Base-by-base conservation (phyloP, 2,797 vertebrate species). In the Eulemur albifrons region DNA sequence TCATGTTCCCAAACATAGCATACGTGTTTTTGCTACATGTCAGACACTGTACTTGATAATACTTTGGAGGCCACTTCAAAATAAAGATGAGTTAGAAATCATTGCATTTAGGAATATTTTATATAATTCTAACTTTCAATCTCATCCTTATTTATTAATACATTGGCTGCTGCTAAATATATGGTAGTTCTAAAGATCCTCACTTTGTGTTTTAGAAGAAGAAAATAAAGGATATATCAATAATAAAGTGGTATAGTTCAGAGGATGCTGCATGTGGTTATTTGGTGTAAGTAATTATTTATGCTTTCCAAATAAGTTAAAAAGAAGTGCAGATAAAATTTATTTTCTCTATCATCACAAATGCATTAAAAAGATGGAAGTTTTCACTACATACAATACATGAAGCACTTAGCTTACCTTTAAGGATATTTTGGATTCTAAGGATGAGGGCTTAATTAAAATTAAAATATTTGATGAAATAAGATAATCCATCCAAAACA, bases 181-280 rank as follows among this genome's bases (percentile, higher is more conserved):
- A 91, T 59, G n/a, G 8, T 73, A 69, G 11, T 23, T 89, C 6
- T 27, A 70, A 80, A 4, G 18, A 90, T 59, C 10, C 50, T 80
- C 7, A 86, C 2, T 54, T 67, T 30, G n/a, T 80, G 86, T 95
- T 96, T 38, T 88, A 72, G 50, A 91, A 89, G 15, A 95, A 91
- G 38, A 61, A 70, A 88, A 72, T 75, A 67, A 93, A 79, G 25
- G 35, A 45, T 67, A 38, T 1, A 73, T 52, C 9, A 23, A 65
- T 80, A 76, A 83, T 50, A 95, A 63, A 89, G n/a, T 52, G n/a
- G 4, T 67, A 17, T 23, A 40, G 0, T 67, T 83, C 52, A 81
- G 20, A 88, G 59, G 45, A 80, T n/a, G 3, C 1, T 67, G 23
- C 2, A 83, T 92, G 7, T 72, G 32, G 81, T 69, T 73, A 57